Conservation (phyloP, 2,113 vertebrate genomes). For the Motacilla alba region DNA sequence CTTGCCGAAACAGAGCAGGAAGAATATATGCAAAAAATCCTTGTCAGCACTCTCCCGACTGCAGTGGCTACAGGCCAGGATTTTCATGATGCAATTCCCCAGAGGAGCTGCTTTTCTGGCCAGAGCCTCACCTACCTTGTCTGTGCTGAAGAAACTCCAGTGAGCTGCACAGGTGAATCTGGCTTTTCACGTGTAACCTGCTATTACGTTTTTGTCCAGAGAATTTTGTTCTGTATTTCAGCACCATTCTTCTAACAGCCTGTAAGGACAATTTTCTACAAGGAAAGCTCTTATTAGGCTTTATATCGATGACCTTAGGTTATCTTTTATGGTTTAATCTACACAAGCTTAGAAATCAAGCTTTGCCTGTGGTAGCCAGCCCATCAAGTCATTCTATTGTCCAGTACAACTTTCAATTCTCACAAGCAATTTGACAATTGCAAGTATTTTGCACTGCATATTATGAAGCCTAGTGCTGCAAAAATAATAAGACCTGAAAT, state of each 20-base stretch:
- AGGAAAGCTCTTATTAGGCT: constrained; percentile 47
- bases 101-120: not conserved
- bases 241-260: constrained; percentile 39
- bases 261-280: constrained; percentile 45
- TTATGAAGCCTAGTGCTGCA: constrained; percentile 7
- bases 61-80: not conserved
- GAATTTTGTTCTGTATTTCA: constrained; percentile 44
- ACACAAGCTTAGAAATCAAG: constrained; percentile 48
- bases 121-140: constrained; percentile 13
- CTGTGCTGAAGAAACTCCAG: not conserved
- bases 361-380: constrained; percentile 36
- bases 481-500: constrained; percentile 18
- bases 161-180: not conserved
- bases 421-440: constrained; percentile 56
- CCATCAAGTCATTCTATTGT: constrained; percentile 46
- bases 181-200: not conserved
- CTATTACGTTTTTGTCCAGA: not conserved
- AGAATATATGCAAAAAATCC: not conserved
- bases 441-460: not conserved
- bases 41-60: not conserved
- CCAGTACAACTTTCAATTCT: constrained; percentile 50
- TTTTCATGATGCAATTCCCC: not conserved
- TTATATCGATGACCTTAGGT: constrained; percentile 47
- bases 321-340: constrained; percentile 30
- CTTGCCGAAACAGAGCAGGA: not conserved